These are phyloP conservation scores for Xiphorhynchus elegans DNA, from an alignment of 2,113 vertebrate species.

Conservation along the genomic window DNA sequence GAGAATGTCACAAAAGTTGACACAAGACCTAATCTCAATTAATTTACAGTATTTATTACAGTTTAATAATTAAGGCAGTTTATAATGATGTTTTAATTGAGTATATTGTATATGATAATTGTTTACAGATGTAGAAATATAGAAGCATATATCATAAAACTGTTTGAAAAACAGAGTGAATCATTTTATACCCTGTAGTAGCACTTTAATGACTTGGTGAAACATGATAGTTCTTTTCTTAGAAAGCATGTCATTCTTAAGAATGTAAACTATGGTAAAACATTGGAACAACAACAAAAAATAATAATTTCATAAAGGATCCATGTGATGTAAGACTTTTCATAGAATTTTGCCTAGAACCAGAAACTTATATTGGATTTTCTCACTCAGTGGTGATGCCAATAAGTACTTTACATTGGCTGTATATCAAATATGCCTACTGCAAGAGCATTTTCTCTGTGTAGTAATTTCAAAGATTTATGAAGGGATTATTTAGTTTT, in stretches of 20 bases:
- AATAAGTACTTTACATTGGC: slow-evolving; percentile 5
- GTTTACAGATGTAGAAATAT: background rate
- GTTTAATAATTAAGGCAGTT: background rate
- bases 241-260: background rate
- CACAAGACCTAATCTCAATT: background rate
- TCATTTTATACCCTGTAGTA: background rate
- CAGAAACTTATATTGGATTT: background rate
- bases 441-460: background rate
- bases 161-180: background rate
- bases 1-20: background rate
- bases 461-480: slow-evolving; percentile 54
- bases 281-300: background rate
- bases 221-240: background rate
- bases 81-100: background rate
- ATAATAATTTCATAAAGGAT: background rate
- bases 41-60: background rate
- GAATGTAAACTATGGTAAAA: background rate
- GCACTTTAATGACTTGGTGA: background rate
- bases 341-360: background rate
- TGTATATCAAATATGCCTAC: background rate
- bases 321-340: background rate
- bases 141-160: background rate
- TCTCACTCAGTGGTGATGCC: background rate
- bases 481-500: background rate
- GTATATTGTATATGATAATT: background rate